Evolutionary conservation across 2,888 invertebrate species (phyloP), one percentile per base, ranked within the genome.

Genomic region (Cataglyphis rosenhaueri): DNA sequence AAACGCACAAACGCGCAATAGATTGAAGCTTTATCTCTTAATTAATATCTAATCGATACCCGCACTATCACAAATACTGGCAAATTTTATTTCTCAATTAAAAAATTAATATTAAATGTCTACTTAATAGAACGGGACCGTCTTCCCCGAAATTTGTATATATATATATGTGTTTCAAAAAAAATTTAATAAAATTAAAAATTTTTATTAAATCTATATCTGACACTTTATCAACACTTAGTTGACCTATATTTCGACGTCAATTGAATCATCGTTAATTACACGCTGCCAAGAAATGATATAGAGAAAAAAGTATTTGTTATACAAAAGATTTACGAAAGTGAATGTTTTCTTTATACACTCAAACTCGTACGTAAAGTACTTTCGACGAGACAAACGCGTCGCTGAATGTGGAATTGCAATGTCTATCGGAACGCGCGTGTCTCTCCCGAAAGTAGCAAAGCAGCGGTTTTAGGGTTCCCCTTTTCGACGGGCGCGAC

Each of bases 401-500:
- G 55, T 29, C 41, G 38, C 41, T 41, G 64, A 65, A 57, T 38
- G 55, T 64, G 35, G 71, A 79, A 71, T 68, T 44, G 78, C 78
- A 71, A 79, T 71, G 71, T 79, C 71, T 79, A 79, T 79, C 59
- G 78, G 71, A 79, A 70, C 78, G 64, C 65, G 66, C 65, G 71
- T 61, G 44, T 87, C 82, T 73, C 78, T 48, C 32, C 66, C 35
- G 62, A 73, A 78, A 66, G 65, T 78, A 78, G 76, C 65, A 61
- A 70, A 71, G 64, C 82, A 62, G 74, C 81, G 65, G 35, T 66
- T 68, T 61, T 74, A 74, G 82, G 82, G 57, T 75, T 78, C 66
- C 76, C 84, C 84, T 76, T 75, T 70, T 85, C 81, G 74, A 68
- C 38, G 82, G 74, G 74, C 65, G 52, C 82, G 59, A 74, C 78